Evolutionary conservation across 2,888 invertebrate species (phyloP).

Genomic region (Caenorhabditis zanzibari): DNA sequence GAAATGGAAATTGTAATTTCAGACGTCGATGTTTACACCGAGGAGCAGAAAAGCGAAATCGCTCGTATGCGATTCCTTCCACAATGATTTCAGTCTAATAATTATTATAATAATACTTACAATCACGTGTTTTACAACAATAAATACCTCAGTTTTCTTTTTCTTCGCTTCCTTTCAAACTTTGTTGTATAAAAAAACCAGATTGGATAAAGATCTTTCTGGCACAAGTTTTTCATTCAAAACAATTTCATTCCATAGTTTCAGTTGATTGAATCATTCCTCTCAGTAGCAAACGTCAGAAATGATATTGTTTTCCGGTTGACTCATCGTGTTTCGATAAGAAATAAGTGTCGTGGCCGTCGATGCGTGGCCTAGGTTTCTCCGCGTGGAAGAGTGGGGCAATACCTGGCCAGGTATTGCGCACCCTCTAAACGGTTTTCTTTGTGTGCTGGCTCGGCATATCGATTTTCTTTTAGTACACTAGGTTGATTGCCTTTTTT

Average conservation of each 20-base stretch:
- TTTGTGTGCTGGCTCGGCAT: constrained; percentile 3
- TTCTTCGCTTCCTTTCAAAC: background rate
- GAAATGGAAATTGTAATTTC: constrained; percentile 2
- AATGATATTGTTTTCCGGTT: constrained; percentile 35
- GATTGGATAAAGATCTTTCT: constrained; percentile 17
- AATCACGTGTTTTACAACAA: constrained; percentile 37
- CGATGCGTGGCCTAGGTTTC: constrained; percentile 26
- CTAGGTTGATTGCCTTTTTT: too few species aligned
- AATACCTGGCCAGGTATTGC: constrained; percentile 13
- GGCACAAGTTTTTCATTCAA: background rate
- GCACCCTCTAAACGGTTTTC: constrained; percentile 6
- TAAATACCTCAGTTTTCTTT: constrained; percentile 56
- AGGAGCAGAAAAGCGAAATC: constrained; percentile 64
- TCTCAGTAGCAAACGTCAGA: background rate
- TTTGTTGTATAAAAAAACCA: background rate
- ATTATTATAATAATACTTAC: constrained; percentile 19
- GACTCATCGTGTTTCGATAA: constrained; percentile 6
- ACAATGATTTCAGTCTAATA: constrained; percentile 18
- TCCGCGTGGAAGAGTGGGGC: constrained; percentile 12
- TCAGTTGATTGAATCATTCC: background rate
- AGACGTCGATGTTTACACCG: constrained; percentile 64
- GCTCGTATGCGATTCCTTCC: constrained; percentile 64
- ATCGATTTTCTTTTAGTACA: background rate
- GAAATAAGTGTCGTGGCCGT: constrained; percentile 32
- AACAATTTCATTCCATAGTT: background rate